Base-by-base conservation (phyloP, 2,888 invertebrate genomes). In the Cistogaster globosa region DNA sequence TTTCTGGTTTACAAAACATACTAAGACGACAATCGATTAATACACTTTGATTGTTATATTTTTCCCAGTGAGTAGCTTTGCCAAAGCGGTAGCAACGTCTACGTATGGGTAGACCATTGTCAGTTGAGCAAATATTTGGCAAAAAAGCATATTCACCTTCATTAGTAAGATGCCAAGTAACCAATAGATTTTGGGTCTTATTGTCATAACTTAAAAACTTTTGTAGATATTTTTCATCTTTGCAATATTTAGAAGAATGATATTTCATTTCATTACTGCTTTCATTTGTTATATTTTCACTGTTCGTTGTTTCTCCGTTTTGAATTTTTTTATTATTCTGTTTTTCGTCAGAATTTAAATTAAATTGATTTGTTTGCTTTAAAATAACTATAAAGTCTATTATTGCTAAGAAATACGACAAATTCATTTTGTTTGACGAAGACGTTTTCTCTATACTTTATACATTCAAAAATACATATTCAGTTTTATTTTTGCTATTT, bases 1-100 rank as follows among this genome's bases (percentile, higher is more conserved):
- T 42, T 57, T 87, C 86, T 20, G 87, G 18, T 8, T 80, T 55
- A 42, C 88, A 88, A 36, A 65, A 87, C 62, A 68, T 69, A 18
- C 74, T 78, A 18, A 32, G 18, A 18, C 58, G 57, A 22, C 77
- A 83, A 55, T 87, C 75, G 48, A 86, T 72, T 32, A 83, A 20
- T 0, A 55, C 51, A 1, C 63, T 79, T 12, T 72, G 58, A 16
- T 51, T 83, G n/a, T 74, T 16, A n/a, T 75, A 78, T 0, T 7
- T n/a, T 38, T 72, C 48, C 79, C 69, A 63, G 12, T 45, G 4
- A 0, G 26, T 12, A 1, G 0, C 48, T 8, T 16, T 9, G 3
- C 9, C 11, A 6, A 9, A n/a, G 1, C 6, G 4, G 1, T 16
- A 6, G 8, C 86, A 79, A 11, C 69, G 76, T 11, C 85, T 74